Evolutionary conservation across 2,113 vertebrate species (phyloP), one percentile per base, ranked within the genome.

Genomic region (Paraplagusia blochii): DNA sequence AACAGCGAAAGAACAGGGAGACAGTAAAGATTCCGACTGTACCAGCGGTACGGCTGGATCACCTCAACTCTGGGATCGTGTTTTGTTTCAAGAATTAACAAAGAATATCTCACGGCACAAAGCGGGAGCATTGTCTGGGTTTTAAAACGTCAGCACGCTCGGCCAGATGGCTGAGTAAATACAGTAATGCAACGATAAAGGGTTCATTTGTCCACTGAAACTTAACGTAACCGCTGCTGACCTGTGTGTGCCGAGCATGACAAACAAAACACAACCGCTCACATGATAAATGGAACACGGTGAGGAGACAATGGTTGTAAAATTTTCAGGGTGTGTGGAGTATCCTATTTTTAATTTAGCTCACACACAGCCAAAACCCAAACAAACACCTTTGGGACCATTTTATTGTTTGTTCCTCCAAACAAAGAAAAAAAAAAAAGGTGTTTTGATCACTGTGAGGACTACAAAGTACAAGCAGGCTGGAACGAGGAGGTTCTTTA

Each of bases 111-210:
- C 13, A 0, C 19, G 9, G 9, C 45, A 46, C 18, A n/a, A 10
- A 35, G 42, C 49, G 15, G 3, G 14, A 44, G 10, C 9, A 43
- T 57, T 69, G 29, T 36, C 56, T 70, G 35, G 15, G 8, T 53
- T 29, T 48, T 57, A 51, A 70, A 64, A 66, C 60, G 72, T 55
- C 49, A 50, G 29, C 40, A 14, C 11, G 45, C 63, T 17, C 42
- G 14, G 58, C 58, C 64, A 75, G 67, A 65, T 70, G 76, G 58
- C 50, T 47, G 51, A 17, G 44, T 49, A 12, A 52, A 72, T 63
- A 49, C 44, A 57, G 60, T 69, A 60, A 33, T 19, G 36, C 60
- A 66, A 58, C 52, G 22, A 72, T 51, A 0, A 57, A 68, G 44
- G 19, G 38, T 1, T 9, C 40, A 47, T 51, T 55, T 33, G 53